phyloP scores from a whole-genome alignment of 2,113 vertebrate genomes.

The Carettochelys insculpta region DNA sequence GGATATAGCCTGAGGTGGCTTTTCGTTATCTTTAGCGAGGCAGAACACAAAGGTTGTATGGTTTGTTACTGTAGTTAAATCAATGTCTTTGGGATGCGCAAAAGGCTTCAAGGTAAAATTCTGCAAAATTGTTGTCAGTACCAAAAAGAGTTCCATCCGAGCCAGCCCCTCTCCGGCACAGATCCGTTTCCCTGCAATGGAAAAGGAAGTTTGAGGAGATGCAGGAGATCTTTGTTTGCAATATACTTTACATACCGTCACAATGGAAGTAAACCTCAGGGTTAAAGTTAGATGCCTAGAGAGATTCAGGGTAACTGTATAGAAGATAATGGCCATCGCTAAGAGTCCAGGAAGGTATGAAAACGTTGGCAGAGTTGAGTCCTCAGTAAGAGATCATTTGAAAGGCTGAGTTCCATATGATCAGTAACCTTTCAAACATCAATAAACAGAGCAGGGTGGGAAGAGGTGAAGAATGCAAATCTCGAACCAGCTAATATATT shows the following conservation, averaged over 20 bases:
- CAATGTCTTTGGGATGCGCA: slow-evolving; percentile 41
- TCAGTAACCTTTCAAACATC: no score
- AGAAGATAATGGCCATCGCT: not conserved
- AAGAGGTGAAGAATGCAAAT: no score
- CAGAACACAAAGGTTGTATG: slow-evolving; percentile 50
- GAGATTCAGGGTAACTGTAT: no score
- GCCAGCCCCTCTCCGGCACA: slow-evolving; percentile 71
- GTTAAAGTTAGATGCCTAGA: not conserved
- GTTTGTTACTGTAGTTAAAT: not conserved
- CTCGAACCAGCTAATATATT: not conserved
- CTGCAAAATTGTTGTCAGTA: slow-evolving; percentile 65
- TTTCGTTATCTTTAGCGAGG: slow-evolving; percentile 19
- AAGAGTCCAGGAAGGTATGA: not conserved
- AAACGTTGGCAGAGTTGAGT: no score
- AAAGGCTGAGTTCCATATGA: no score
- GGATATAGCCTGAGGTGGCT: not conserved
- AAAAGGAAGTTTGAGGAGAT: not conserved
- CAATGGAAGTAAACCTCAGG: not conserved
- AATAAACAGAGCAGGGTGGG: no score
- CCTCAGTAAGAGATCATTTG: no score
- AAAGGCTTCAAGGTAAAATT: slow-evolving; percentile 66
- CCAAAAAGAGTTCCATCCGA: slow-evolving; percentile 70
- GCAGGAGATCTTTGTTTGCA: not conserved
- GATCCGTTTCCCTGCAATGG: slow-evolving; percentile 56
- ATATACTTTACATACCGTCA: not conserved